Conservation (phyloP, 2,888 invertebrate genomes). For the Mesorhabditis belari region DNA sequence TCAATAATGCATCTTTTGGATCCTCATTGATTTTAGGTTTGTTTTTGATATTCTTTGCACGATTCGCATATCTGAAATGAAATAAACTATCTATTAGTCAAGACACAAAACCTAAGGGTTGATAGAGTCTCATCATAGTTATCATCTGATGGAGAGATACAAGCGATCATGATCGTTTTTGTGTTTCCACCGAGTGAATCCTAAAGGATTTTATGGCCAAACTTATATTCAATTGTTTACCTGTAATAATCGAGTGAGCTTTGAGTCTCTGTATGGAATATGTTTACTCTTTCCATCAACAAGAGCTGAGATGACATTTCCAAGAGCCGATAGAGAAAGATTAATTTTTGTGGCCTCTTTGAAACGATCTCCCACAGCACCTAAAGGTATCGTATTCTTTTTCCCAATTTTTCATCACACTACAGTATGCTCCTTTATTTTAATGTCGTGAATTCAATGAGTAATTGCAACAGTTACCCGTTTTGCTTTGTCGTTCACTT, state of each 20-base stretch:
- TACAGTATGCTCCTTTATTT: too few relatives aligned
- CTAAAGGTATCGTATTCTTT: slow-evolving; percentile 52
- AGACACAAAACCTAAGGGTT: slow-evolving; percentile 55
- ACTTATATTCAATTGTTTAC: slow-evolving; percentile 52
- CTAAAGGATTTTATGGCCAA: slow-evolving; percentile 64
- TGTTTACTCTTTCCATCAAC: slow-evolving; percentile 94
- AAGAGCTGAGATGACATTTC: slow-evolving; percentile 94
- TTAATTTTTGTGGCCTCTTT: slow-evolving; percentile 96
- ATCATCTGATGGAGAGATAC: slow-evolving; percentile 91
- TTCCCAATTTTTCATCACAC: too few relatives aligned
- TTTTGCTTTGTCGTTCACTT: slow-evolving; percentile 76
- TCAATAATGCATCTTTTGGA: slow-evolving; percentile 77
- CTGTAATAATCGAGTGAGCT: slow-evolving; percentile 84
- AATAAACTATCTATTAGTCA: slow-evolving; percentile 65
- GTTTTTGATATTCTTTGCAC: slow-evolving; percentile 97
- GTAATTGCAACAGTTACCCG: slow-evolving; percentile 55
- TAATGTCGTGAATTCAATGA: too few relatives aligned
- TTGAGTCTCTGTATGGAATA: slow-evolving; percentile 95
- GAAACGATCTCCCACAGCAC: slow-evolving; percentile 65
- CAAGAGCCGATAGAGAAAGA: slow-evolving; percentile 87
- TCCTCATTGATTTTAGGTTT: slow-evolving; percentile 97
- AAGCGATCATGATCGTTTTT: slow-evolving; percentile 98
- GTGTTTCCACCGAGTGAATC: slow-evolving; percentile 98
- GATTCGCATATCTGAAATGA: slow-evolving; percentile 71
- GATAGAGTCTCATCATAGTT: slow-evolving; percentile 92